Percentiles rank a stretch among this genome's conserved stretches.
Conservation (phyloP, 2,797 vertebrate genomes). For the Peromyscus aztecus region DNA sequence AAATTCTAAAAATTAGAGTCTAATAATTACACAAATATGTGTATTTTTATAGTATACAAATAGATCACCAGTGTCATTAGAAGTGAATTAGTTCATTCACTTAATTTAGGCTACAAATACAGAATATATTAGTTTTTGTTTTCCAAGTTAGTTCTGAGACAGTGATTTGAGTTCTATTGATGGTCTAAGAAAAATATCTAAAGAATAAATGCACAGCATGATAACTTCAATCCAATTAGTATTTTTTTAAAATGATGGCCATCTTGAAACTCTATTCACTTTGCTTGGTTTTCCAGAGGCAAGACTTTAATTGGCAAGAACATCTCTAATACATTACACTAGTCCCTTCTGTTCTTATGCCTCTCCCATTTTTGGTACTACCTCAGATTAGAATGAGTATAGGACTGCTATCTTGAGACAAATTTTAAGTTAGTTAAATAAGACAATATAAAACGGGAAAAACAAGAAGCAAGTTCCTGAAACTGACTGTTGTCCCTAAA, state of each 20-base stretch:
- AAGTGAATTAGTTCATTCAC: neutral
- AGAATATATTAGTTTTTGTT: neutral
- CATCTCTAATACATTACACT: neutral
- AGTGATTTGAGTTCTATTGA: neutral
- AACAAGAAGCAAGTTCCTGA: neutral
- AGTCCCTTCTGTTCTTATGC: neutral
- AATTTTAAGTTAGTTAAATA: neutral
- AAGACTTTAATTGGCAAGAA: neutral
- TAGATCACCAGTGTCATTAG: neutral
- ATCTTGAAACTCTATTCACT: neutral
- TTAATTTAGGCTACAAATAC: neutral
- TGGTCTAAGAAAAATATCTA: neutral
- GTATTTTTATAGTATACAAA: neutral
- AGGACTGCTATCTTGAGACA: neutral
- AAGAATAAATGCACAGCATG: neutral
- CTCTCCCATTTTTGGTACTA: neutral
- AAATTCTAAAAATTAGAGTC: neutral
- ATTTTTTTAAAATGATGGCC: neutral
- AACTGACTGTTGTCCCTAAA: slow-evolving; percentile 35
- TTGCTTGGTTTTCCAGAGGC: neutral
- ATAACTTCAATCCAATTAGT: neutral
- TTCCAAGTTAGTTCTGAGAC: neutral
- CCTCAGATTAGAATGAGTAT: slow-evolving; percentile 14
- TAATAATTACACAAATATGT: neutral
- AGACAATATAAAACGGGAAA: neutral